A percentile compares a stretch with the other conserved stretches of the same genome.
These are phyloP conservation scores for Trachelus stipa DNA, from an alignment of 2,888 invertebrate species.

Conservation along the genomic window DNA sequence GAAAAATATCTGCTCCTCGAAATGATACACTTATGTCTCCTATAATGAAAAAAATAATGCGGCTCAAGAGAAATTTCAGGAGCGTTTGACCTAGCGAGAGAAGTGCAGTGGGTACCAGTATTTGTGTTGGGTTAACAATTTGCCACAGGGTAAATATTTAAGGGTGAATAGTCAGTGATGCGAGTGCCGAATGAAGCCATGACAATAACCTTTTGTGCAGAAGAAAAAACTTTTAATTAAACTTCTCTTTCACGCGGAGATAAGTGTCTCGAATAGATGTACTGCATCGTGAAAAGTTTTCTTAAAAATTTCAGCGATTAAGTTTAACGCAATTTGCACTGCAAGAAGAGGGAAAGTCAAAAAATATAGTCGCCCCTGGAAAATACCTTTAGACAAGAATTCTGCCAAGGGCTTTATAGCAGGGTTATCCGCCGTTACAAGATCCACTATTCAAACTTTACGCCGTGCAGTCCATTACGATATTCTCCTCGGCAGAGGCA, in stretches of 20 bases:
- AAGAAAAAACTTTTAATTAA: constrained; percentile 37
- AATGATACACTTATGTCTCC: not conserved
- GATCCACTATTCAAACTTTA: not conserved
- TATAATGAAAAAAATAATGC: not conserved
- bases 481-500: not conserved
- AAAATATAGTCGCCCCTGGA: not conserved
- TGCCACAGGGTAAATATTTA: not conserved
- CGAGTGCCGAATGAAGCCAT: not conserved
- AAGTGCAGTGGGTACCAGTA: not conserved
- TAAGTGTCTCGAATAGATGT: not conserved
- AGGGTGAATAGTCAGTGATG: not conserved
- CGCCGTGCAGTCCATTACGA: not conserved
- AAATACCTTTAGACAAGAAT: not conserved
- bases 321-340: not conserved
- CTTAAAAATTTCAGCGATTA: not conserved
- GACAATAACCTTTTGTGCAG: not conserved
- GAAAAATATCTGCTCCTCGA: not conserved
- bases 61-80: not conserved
- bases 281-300: not conserved
- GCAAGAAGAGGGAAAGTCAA: not conserved
- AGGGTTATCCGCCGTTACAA: not conserved
- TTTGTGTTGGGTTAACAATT: not conserved
- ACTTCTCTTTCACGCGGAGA: constrained; percentile 21
- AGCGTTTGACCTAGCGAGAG: not conserved
- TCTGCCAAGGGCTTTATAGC: not conserved